Evolutionary conservation across 1,140 invertebrate genomes (phyloP).

Genomic region (Octopus bimaculoides): DNA sequence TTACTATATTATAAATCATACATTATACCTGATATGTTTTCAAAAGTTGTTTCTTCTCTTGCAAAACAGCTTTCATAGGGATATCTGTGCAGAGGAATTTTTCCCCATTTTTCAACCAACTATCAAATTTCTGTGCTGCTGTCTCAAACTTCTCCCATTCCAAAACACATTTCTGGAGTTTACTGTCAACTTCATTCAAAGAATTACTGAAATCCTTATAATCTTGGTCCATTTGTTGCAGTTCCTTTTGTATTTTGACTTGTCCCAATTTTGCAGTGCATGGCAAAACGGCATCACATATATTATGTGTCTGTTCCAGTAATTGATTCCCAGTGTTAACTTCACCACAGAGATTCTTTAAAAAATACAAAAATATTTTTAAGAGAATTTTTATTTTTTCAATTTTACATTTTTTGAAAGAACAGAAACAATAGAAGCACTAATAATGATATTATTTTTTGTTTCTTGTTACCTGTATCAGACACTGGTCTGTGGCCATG

Average conservation of each 20-base stretch:
- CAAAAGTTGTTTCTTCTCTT: conserved; percentile 88
- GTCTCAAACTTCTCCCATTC: conserved; percentile 53
- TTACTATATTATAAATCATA: too few relatives aligned
- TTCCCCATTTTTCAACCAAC: conserved; percentile 89
- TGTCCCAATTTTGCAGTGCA: conserved; percentile 49
- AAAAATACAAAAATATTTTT: neutral
- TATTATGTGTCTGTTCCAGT: conserved; percentile 41
- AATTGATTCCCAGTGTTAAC: conserved; percentile 31
- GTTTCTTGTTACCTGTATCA: too few relatives aligned
- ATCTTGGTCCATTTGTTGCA: conserved; percentile 46
- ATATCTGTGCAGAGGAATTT: conserved; percentile 86
- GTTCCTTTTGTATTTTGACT: conserved; percentile 48
- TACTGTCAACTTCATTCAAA: conserved; percentile 40
- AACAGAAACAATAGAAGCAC: too few relatives aligned
- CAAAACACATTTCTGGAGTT: conserved; percentile 63
- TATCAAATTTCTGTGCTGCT: conserved; percentile 74
- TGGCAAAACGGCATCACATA: conserved; percentile 44
- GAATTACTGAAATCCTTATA: conserved; percentile 47
- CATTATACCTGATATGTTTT: conserved; percentile 44
- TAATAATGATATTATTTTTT: too few relatives aligned
- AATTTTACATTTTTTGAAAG: too few relatives aligned
- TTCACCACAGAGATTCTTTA: neutral
- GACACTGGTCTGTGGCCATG: too few relatives aligned
- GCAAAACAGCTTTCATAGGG: conserved; percentile 82
- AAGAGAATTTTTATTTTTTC: too few relatives aligned